Conservation (phyloP, 1,140 invertebrate species). For the Aricia agestis region DNA sequence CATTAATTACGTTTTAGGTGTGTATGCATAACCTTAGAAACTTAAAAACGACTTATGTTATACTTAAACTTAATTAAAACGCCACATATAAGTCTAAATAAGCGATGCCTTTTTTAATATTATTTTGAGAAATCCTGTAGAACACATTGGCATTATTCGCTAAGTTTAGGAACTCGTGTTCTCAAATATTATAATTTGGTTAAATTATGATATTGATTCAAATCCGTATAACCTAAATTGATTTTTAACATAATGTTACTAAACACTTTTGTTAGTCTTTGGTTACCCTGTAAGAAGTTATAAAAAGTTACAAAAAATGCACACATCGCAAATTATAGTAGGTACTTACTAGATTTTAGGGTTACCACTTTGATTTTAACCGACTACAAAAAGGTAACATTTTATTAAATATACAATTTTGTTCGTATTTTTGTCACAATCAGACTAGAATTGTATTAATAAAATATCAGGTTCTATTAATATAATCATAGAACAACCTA, state of each 20-base stretch:
- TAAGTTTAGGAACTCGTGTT: neutral
- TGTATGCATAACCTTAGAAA: neutral
- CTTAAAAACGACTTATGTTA: neutral
- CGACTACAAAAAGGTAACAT: neutral
- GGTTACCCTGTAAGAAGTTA: too few relatives aligned
- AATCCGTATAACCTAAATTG: neutral
- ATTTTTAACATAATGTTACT: neutral
- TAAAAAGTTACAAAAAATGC: too few relatives aligned
- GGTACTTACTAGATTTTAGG: too few relatives aligned
- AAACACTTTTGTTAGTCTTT: neutral
- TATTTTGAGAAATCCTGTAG: constrained; percentile 2
- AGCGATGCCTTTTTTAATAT: constrained; percentile 2
- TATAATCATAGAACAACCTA: constrained; percentile 3
- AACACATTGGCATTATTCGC: neutral
- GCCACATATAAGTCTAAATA: neutral
- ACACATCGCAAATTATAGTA: too few relatives aligned
- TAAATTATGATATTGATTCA: neutral
- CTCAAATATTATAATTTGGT: neutral
- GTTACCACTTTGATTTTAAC: neutral
- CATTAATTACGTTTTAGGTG: neutral
- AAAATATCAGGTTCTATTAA: neutral
- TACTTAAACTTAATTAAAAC: neutral
- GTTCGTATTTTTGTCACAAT: neutral
- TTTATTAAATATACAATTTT: neutral
- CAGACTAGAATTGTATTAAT: constrained; percentile 10